These are phyloP conservation scores for Agrotis exclamationis DNA, from an alignment of 2,888 invertebrate species.

Conservation along the genomic window DNA sequence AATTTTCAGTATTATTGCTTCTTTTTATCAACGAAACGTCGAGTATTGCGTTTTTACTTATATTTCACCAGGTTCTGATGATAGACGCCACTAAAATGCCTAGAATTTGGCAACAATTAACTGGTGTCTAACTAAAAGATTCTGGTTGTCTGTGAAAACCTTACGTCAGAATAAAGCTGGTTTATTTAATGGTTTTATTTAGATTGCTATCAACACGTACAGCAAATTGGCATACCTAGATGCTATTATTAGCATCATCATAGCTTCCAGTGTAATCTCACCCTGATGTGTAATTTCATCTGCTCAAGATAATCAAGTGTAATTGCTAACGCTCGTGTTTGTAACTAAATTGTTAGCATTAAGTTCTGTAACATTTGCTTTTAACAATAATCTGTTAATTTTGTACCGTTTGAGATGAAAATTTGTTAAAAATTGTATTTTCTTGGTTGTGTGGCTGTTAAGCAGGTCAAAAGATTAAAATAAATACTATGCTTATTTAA, in stretches of 20 bases:
- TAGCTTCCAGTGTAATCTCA: conserved; percentile 40
- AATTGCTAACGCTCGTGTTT: conserved; percentile 56
- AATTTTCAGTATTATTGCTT: too few relatives aligned
- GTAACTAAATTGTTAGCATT: conserved; percentile 50
- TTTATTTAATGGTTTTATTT: background rate
- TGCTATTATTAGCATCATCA: background rate
- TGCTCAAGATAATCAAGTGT: conserved; percentile 62
- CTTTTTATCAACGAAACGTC: too few relatives aligned
- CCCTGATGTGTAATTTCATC: conserved; percentile 42
- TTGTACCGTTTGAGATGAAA: conserved; percentile 8
- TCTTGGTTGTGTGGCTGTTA: conserved; percentile 7
- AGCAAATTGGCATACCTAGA: too few relatives aligned
- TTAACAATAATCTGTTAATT: conserved; percentile 20
- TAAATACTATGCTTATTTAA: too few relatives aligned
- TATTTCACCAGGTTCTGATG: too few relatives aligned
- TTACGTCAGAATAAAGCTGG: too few relatives aligned
- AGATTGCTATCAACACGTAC: background rate
- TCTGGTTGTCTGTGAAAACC: too few relatives aligned
- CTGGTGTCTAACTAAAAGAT: too few relatives aligned
- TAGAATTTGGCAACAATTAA: too few relatives aligned
- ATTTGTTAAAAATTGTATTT: background rate
- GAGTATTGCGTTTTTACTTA: too few relatives aligned
- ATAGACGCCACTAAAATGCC: too few relatives aligned
- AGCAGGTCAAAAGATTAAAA: background rate
- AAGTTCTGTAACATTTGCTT: conserved; percentile 44